A percentile compares a stretch with the other conserved stretches of the same genome.
These are phyloP conservation scores for Platycercus adscitus DNA, from an alignment of 2,113 vertebrate species.

Conservation along the genomic window DNA sequence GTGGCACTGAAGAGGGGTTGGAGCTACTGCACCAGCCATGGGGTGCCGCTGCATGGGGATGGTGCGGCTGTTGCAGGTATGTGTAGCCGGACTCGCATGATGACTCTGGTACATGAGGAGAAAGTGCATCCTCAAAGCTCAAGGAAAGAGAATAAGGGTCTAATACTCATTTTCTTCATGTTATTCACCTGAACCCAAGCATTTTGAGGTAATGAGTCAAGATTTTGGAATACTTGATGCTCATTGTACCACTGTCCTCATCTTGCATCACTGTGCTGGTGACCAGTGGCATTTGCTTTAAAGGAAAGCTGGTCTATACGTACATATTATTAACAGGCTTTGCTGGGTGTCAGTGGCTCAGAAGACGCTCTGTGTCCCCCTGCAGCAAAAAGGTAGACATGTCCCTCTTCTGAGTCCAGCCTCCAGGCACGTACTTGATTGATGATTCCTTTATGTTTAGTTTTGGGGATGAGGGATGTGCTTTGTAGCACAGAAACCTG, in stretches of 20 bases:
- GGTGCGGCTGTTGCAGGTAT: accelerated
- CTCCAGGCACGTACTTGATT: not conserved
- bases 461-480: not conserved
- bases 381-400: accelerated
- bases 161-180: not conserved
- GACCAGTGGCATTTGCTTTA: not conserved
- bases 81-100: accelerated
- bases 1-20: accelerated
- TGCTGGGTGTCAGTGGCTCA: not conserved
- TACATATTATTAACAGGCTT: not conserved
- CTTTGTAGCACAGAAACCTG: not conserved
- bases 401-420: not conserved
- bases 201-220: not conserved
- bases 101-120: accelerated
- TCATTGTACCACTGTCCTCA: not conserved
- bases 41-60: not conserved
- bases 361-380: not conserved
- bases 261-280: not conserved
- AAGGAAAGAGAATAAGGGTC: accelerated
- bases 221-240: not conserved
- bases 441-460: not conserved
- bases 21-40: not conserved
- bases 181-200: not conserved
- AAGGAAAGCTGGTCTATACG: not conserved
- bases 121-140: not conserved